Conservation (phyloP, 2,888 invertebrate genomes). For the Xanthia icteritia region DNA sequence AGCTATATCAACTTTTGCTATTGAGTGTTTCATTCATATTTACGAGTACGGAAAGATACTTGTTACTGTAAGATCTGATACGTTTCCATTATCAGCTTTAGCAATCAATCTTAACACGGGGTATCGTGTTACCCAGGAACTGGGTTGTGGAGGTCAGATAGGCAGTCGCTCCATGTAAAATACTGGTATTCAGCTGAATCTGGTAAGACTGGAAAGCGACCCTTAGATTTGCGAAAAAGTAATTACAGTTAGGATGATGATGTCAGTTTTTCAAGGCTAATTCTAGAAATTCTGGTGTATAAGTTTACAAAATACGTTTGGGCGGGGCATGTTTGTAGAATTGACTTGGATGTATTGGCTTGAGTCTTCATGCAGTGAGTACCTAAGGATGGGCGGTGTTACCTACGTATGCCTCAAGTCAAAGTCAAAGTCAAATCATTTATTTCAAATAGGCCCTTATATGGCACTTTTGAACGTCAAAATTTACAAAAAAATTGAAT, state of each 20-base stretch:
- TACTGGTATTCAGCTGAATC: not conserved
- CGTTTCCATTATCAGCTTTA: not conserved
- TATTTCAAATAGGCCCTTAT: no score
- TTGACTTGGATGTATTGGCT: not conserved
- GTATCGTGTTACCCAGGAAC: not conserved
- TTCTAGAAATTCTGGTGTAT: not conserved
- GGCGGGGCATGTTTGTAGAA: not conserved
- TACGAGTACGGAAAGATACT: not conserved
- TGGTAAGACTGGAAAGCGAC: not conserved
- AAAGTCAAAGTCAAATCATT: no score
- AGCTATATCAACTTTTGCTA: not conserved
- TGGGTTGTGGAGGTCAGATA: no score
- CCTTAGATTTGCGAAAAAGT: not conserved
- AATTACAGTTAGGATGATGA: not conserved
- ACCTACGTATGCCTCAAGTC: no score
- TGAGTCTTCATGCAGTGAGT: not conserved
- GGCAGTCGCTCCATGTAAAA: not conserved
- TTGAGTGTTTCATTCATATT: not conserved
- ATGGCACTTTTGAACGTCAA: no score
- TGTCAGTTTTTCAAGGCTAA: not conserved
- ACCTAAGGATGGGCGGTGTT: fast-evolving
- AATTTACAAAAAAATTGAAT: no score
- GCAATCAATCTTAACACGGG: no score
- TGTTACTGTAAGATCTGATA: not conserved
- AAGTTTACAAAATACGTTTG: not conserved